phyloP scores from a whole-genome alignment of 2,113 vertebrate genomes.

The Psophia crepitans region DNA sequence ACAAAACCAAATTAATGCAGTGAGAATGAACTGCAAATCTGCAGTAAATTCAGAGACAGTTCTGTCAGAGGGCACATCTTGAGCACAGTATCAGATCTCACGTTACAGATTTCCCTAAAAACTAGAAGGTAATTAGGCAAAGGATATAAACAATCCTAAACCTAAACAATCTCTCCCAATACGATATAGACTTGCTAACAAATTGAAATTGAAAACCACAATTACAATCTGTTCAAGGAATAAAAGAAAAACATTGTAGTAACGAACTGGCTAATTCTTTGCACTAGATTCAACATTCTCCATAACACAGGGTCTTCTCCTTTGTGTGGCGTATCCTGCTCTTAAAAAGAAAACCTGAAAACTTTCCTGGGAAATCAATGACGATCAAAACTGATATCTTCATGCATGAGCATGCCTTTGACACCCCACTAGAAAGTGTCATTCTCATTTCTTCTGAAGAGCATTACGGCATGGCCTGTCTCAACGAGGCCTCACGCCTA shows the following conservation, averaged over 20 bases:
- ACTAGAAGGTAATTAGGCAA: neutral
- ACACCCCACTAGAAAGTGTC: neutral
- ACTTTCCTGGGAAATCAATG: neutral
- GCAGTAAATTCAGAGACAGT: neutral
- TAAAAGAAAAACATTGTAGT: neutral
- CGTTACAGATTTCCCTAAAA: neutral
- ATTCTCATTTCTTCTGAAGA: neutral
- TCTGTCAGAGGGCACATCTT: neutral
- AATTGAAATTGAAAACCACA: neutral
- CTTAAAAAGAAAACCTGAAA: neutral
- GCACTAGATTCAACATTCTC: neutral
- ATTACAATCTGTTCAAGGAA: neutral
- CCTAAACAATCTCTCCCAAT: neutral
- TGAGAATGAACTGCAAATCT: neutral
- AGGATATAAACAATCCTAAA: neutral
- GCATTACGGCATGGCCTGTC: rapidly evolving
- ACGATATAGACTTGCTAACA: neutral
- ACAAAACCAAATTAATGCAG: neutral
- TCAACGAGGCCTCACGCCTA: neutral
- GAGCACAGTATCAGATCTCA: neutral
- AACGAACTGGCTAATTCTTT: neutral
- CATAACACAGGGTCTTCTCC: neutral
- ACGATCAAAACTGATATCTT: neutral
- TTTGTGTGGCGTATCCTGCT: neutral
- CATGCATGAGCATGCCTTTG: neutral